Percentiles rank a stretch among this genome's conserved stretches.
These are phyloP conservation scores for Pogonus chalceus DNA, from an alignment of 1,140 invertebrate genomes.

Conservation along the genomic window DNA sequence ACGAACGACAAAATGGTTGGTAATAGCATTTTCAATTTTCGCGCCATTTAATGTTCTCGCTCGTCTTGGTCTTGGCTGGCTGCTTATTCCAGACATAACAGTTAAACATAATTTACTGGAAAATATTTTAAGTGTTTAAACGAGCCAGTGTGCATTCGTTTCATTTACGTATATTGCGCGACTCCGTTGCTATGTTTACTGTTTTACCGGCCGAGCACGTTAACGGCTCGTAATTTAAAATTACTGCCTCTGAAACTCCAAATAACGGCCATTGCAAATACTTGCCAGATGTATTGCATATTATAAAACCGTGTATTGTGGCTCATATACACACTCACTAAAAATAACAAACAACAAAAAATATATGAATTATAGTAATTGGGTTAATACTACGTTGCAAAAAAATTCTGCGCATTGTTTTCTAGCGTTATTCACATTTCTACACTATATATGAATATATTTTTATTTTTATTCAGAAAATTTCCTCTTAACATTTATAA, in stretches of 20 bases:
- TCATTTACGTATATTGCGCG: not conserved
- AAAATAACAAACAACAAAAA: too few species aligned
- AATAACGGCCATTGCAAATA: not conserved
- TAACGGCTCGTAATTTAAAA: slow-evolving; percentile 5
- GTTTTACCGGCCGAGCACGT: not conserved
- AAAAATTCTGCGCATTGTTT: too few species aligned
- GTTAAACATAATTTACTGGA: not conserved
- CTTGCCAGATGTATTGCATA: not conserved
- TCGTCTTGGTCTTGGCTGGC: too few species aligned
- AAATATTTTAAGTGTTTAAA: slow-evolving; percentile 7
- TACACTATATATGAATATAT: not conserved
- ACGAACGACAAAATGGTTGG: too few species aligned
- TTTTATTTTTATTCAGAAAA: too few species aligned
- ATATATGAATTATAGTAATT: not conserved
- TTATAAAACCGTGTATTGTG: not conserved
- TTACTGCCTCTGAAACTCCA: not conserved
- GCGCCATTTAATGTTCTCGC: too few species aligned
- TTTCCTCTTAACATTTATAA: too few species aligned
- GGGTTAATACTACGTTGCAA: not conserved
- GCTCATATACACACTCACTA: too few species aligned
- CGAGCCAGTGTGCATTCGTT: not conserved
- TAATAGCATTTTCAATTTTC: too few species aligned
- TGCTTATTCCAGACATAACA: too few species aligned
- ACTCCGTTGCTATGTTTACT: not conserved
- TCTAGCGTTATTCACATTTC: not conserved